phyloP scores from a whole-genome alignment of 1,140 invertebrate species.

The Lepidurus couesii region DNA sequence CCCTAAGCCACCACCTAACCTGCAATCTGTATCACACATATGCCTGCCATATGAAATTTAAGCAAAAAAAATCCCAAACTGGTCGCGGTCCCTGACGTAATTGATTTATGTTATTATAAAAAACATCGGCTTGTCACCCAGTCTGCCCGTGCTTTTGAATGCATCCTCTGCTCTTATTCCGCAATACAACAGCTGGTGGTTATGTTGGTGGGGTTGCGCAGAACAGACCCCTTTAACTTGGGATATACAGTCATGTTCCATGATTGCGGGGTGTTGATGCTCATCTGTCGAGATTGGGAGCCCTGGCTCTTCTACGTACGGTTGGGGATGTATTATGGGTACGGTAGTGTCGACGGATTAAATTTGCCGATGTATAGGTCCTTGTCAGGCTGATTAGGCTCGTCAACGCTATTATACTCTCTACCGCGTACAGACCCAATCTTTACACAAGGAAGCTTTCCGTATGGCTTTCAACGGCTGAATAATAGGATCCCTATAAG shows the following conservation, averaged over 20 bases:
- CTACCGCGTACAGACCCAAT: not conserved
- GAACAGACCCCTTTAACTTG: not conserved
- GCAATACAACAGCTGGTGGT: not conserved
- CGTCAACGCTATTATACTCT: not conserved
- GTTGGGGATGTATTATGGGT: not conserved
- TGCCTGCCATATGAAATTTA: not conserved
- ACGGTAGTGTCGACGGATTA: not conserved
- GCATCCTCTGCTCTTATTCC: too few species aligned
- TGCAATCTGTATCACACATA: slow-evolving; percentile 15
- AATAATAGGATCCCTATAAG: not conserved
- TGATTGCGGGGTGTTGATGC: slow-evolving; percentile 21
- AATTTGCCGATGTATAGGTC: not conserved
- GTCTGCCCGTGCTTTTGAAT: too few species aligned
- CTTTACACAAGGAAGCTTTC: slow-evolving; percentile 3
- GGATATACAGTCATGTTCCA: not conserved
- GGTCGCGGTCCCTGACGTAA: too few species aligned
- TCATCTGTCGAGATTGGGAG: not conserved
- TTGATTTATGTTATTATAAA: too few species aligned
- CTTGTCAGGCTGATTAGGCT: slow-evolving; percentile 14
- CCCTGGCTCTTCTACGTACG: not conserved
- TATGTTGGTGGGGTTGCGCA: not conserved
- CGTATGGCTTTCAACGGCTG: not conserved
- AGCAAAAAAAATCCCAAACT: not conserved
- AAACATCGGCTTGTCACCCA: too few species aligned
- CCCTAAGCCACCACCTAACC: not conserved